Evolutionary conservation across 2,113 vertebrate genomes (phyloP).

Genomic region (Lepisosteus oculatus): DNA sequence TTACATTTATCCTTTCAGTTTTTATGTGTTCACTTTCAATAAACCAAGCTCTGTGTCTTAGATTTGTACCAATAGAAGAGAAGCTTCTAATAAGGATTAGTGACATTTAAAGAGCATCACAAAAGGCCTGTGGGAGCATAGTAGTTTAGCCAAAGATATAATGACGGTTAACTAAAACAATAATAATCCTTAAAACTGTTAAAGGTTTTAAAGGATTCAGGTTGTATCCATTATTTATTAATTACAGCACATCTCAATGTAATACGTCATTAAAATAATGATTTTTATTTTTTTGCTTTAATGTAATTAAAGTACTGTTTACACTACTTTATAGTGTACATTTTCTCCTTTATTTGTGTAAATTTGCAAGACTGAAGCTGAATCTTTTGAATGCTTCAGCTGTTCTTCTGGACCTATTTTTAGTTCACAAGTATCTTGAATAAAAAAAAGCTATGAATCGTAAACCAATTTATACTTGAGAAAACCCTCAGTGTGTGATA

Average conservation of each 20-base stretch:
- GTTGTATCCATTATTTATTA: slow-evolving; percentile 17
- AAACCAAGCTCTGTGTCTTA: no score
- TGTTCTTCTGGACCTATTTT: no score
- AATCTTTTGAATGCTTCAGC: no score
- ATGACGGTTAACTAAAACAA: slow-evolving; percentile 8
- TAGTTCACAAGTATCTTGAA: no score
- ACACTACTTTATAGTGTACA: no score
- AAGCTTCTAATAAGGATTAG: background rate
- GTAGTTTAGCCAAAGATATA: background rate
- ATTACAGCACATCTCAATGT: background rate
- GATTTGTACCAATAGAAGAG: no score
- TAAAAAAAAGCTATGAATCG: slow-evolving; percentile 19
- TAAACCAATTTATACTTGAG: slow-evolving; percentile 34
- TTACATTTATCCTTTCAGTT: no score
- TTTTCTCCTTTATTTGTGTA: no score
- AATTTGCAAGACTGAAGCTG: no score
- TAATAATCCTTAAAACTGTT: background rate
- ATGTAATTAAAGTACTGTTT: no score
- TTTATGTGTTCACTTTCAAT: no score
- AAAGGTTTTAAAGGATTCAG: no score
- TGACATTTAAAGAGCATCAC: background rate
- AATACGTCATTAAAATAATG: background rate
- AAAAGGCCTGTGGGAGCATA: background rate
- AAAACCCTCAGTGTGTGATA: slow-evolving; percentile 32
- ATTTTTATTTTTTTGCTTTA: background rate